phyloP scores from a whole-genome alignment of 1,140 invertebrate genomes.

The Monomorium pharaonis region DNA sequence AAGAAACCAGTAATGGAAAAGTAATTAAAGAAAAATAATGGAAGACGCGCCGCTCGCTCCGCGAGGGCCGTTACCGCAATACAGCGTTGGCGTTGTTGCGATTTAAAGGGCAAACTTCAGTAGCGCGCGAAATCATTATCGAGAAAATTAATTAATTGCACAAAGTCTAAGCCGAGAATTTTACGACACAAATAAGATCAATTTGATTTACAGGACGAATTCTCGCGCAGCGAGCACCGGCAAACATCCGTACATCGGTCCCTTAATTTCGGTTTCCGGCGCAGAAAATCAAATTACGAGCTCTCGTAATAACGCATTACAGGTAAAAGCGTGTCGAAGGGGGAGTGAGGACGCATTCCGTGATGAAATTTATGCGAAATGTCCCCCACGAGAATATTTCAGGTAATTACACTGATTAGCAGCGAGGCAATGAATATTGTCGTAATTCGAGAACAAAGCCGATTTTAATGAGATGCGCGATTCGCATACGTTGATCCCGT shows the following conservation, averaged over 20 bases:
- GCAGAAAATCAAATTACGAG: conserved; percentile 42
- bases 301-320: conserved; percentile 34
- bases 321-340: background rate
- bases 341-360: background rate
- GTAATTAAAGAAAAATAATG: conserved; percentile 57
- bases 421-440: conserved; percentile 47
- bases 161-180: conserved; percentile 24
- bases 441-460: conserved; percentile 26
- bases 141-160: conserved; percentile 58
- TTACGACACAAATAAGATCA: conserved; percentile 1
- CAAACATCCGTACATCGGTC: conserved; percentile 1
- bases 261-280: background rate
- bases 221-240: background rate
- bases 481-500: background rate
- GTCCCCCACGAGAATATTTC: background rate
- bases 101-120: background rate
- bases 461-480: conserved; percentile 58
- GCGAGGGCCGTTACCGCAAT: background rate
- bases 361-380: conserved; percentile 55
- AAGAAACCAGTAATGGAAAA: conserved; percentile 33
- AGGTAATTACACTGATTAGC: conserved; percentile 51
- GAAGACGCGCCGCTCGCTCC: background rate
- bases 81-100: background rate
- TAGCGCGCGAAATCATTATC: conserved; percentile 29
- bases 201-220: conserved; percentile 20